Evolutionary conservation across 2,113 vertebrate species (phyloP).

Genomic region (Cavia aperea): DNA sequence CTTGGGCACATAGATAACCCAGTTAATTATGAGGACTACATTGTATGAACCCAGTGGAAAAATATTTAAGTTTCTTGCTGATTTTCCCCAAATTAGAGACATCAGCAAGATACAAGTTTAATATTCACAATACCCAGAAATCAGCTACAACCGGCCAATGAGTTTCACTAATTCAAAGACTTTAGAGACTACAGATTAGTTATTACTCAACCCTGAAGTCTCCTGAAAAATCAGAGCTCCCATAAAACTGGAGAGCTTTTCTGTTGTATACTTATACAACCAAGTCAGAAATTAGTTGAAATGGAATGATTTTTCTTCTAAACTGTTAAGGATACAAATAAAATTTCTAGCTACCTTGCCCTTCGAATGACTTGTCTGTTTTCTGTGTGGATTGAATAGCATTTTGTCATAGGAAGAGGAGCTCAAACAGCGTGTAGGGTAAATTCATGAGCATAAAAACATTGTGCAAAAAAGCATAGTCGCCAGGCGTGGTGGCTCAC

Average conservation of each 20-base stretch:
- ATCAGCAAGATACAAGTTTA: not conserved
- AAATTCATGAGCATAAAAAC: not conserved
- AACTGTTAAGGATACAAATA: conserved; percentile 10
- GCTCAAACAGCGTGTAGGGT: not conserved
- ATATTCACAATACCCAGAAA: not conserved
- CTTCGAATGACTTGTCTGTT: not conserved
- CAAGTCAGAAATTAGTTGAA: not conserved
- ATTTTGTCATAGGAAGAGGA: not conserved
- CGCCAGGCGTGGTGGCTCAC: no score
- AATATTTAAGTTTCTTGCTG: not conserved
- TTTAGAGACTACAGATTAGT: not conserved
- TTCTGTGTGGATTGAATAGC: not conserved
- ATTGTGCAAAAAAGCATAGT: no score
- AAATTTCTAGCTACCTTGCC: not conserved
- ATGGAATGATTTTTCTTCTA: conserved; percentile 4
- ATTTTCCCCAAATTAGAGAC: not conserved
- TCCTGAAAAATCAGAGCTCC: not conserved
- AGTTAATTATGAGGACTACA: not conserved
- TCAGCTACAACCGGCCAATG: not conserved
- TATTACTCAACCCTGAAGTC: not conserved
- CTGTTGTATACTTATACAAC: not conserved
- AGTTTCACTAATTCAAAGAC: not conserved
- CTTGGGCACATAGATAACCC: not conserved
- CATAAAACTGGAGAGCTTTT: not conserved
- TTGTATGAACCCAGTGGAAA: not conserved